A percentile compares a stretch with the other conserved stretches of the same genome.
Conservation (phyloP, 2,113 vertebrate genomes). For the Oceanites oceanicus region DNA sequence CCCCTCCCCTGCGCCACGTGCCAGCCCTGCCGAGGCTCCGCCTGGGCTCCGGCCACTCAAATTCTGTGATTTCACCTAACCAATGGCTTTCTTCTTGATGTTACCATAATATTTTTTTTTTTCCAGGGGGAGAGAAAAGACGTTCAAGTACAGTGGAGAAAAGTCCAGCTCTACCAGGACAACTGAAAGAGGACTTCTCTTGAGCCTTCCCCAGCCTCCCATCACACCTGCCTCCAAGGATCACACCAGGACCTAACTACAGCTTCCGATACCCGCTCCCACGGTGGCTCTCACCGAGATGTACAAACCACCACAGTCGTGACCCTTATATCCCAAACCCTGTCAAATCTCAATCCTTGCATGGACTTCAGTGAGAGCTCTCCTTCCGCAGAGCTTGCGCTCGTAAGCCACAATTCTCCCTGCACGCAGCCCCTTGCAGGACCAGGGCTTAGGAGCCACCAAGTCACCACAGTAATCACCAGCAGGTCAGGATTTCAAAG, state of each 20-base stretch:
- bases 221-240: not conserved
- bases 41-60: not conserved
- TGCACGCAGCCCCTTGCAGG: not conserved
- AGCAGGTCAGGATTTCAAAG: constrained; percentile 42
- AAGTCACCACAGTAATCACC: not conserved
- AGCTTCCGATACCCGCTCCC: not conserved
- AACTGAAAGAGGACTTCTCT: not conserved
- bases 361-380: not conserved
- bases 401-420: not conserved
- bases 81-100: not conserved
- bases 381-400: not conserved
- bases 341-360: not conserved
- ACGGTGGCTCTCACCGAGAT: fast-evolving
- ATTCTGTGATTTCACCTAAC: not conserved
- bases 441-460: constrained; percentile 20
- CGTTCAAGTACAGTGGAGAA: not conserved
- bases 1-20: not conserved
- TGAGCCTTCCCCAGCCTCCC: not conserved
- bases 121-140: not conserved
- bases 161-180: not conserved
- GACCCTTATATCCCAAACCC: not conserved
- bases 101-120: too few relatives aligned
- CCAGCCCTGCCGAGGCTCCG: not conserved
- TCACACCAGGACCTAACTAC: not conserved
- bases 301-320: fast-evolving